Percentiles rank a stretch among this genome's conserved stretches.
phyloP scores from a whole-genome alignment of 2,888 invertebrate species.

The Nephrocerus scutellatus region DNA sequence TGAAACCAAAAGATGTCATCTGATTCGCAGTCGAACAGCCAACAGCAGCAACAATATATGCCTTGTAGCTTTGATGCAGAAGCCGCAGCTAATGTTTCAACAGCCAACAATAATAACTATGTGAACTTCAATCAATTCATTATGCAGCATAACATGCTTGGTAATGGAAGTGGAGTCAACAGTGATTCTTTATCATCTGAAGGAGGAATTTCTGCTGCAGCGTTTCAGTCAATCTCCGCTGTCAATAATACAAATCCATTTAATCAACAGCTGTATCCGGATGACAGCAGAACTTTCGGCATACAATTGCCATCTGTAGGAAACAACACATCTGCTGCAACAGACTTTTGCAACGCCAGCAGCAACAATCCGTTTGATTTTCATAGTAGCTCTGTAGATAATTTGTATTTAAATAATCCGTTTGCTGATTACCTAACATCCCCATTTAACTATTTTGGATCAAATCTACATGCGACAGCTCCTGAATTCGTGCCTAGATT shows the following conservation, averaged over 20 bases:
- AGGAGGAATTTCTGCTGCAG: conserved; percentile 6
- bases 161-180: conserved; percentile 11
- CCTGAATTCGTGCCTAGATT: conserved; percentile 45
- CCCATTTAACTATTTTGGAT: no score
- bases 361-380: no score
- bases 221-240: conserved; percentile 2
- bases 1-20: no score
- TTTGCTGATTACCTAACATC: no score
- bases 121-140: conserved; percentile 47
- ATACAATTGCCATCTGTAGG: no score
- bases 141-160: conserved; percentile 40
- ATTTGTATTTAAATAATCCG: no score
- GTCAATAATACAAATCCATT: conserved; percentile 13
- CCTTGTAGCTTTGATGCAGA: neutral
- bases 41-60: conserved; percentile 5
- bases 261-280: no score
- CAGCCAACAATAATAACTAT: conserved; percentile 37
- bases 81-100: conserved; percentile 10
- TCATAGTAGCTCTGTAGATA: no score
- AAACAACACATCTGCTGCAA: no score
- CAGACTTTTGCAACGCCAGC: no score
- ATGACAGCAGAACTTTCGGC: no score
- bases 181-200: conserved; percentile 3
- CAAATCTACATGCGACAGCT: conserved; percentile 40
- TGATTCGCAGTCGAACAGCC: no score